Evolutionary conservation across 2,797 vertebrate genomes (phyloP), one percentile per base, ranked within the genome.

Genomic region (Sebastes kiyomatsui): DNA sequence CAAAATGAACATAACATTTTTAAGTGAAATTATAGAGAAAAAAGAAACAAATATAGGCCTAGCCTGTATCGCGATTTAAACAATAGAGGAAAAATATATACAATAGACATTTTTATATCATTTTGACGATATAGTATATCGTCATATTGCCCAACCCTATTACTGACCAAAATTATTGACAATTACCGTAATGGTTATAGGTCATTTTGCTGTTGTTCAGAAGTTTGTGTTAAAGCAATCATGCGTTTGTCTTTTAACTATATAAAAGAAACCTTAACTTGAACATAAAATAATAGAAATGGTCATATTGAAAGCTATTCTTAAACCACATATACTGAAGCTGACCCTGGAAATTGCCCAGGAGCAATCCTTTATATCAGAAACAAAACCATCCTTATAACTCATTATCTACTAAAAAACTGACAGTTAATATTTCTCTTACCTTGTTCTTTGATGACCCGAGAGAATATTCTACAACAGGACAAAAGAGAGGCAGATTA

Each of bases 361-460:
- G 11, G 4, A 61, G 4, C 8, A 54, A 33, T n/a, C 7, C 5
- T 59, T 30, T 4, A 13, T 28, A 61, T 58, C 16, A 54, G 18
- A 78, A 33, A 81, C 12, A 67, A 64, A 71, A 71, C 20, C 5
- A 67, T 3, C 16, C 2, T 1, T 11, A 25, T 9, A 32, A 30
- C 2, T 11, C 3, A 23, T 27, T 28, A 71, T 13, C 5, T 22
- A 64, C 12, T 12, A 14, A 3, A 49, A 59, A 65, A 13, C n/a
- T 23, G 2, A 20, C n/a, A 10, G 4, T 10, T 25, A 30, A 42
- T 2, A 61, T 60, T 66, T 54, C 30, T 73, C 95, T 94, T 96
- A 99, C 98, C 97, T 97, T 96, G 93, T 83, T 98, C 92, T 98
- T 99, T 80, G 98, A 99, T 7, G 94, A 96, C 66, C 91, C 92